Conservation (phyloP, 2,113 vertebrate species). For the Hassar affinis region DNA sequence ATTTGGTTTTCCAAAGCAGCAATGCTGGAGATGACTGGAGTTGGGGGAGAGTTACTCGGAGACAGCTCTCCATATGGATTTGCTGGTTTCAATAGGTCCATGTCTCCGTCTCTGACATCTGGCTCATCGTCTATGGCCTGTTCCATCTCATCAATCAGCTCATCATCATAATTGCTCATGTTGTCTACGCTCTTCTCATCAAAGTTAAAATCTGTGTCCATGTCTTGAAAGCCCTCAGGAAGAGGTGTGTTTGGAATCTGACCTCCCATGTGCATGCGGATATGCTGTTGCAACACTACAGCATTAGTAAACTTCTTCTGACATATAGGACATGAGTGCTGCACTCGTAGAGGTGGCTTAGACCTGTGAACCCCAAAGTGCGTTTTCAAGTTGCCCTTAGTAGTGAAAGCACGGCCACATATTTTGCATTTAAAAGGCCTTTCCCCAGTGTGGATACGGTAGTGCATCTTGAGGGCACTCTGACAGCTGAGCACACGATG, state of each 20-base stretch:
- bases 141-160: constrained; percentile 88
- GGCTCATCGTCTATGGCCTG: constrained; percentile 91
- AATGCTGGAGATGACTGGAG: constrained; percentile 93
- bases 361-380: constrained; percentile 98
- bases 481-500: constrained; percentile 98
- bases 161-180: constrained; percentile 86
- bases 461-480: constrained; percentile 99
- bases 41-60: constrained; percentile 83
- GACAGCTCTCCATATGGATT: constrained; percentile 78
- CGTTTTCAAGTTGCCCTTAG: constrained; percentile 98
- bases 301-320: constrained; percentile 99
- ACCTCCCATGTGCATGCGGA: constrained; percentile 99
- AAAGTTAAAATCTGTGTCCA: constrained; percentile 87
- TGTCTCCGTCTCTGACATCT: constrained; percentile 77
- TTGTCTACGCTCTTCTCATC: constrained; percentile 88
- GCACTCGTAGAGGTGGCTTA: constrained; percentile 94
- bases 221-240: constrained; percentile 89
- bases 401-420: constrained; percentile 97
- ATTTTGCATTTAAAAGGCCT: constrained; percentile 99
- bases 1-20: constrained; percentile 97
- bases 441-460: constrained; percentile 96
- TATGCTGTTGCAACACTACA: constrained; percentile 96
- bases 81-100: constrained; percentile 78
- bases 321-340: constrained; percentile 98
- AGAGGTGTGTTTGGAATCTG: constrained; percentile 95